These are phyloP conservation scores for Trachelus troglodyta DNA, from an alignment of 2,888 invertebrate genomes.

Conservation along the genomic window DNA sequence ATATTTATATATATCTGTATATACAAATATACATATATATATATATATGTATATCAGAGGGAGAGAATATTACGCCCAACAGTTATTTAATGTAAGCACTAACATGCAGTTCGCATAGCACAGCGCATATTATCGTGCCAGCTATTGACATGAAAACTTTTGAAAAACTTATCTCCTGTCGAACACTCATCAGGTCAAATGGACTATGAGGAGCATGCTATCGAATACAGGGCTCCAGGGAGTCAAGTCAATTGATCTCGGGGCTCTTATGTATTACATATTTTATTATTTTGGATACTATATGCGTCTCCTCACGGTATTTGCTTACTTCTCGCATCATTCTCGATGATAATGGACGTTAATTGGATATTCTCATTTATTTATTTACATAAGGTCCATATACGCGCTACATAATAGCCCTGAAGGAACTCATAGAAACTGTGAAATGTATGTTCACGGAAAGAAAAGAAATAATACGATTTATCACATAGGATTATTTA, in stretches of 20 bases:
- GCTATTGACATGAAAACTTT: constrained; percentile 52
- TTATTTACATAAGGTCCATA: background rate
- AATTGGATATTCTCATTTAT: background rate
- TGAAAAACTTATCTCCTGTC: constrained; percentile 23
- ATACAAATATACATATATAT: too few species aligned
- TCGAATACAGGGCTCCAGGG: constrained; percentile 56
- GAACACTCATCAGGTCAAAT: constrained; percentile 43
- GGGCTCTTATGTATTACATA: constrained; percentile 54
- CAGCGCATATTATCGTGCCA: constrained; percentile 55
- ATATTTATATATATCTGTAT: too few species aligned
- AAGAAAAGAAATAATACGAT: constrained; percentile 14
- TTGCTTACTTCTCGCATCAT: background rate
- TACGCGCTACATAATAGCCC: constrained; percentile 50
- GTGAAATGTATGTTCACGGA: constrained; percentile 58
- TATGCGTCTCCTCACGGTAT: background rate
- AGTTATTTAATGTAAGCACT: constrained; percentile 44
- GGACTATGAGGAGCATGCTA: constrained; percentile 55
- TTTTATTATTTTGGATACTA: background rate
- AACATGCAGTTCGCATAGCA: constrained; percentile 58
- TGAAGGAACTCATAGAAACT: constrained; percentile 58
- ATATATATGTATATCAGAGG: background rate
- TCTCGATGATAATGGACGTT: background rate
- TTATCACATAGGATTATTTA: background rate
- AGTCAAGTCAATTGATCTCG: constrained; percentile 39
- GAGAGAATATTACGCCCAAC: constrained; percentile 15